These are phyloP conservation scores for Clamator glandarius DNA, from an alignment of 2,797 vertebrate species.

Conservation along the genomic window DNA sequence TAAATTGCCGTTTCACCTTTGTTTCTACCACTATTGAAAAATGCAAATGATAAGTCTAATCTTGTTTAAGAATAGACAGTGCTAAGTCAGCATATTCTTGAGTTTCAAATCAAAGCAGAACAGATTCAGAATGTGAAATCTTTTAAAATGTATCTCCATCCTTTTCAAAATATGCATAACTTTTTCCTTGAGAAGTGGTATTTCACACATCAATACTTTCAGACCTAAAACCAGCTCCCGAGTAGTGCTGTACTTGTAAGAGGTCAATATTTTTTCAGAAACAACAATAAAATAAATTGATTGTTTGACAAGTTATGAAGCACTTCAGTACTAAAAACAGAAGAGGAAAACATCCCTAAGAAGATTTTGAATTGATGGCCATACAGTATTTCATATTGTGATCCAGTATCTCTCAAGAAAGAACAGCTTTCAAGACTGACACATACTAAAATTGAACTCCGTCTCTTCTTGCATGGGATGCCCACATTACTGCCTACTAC, in stretches of 20 bases:
- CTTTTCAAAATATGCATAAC: background rate
- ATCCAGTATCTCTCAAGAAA: background rate
- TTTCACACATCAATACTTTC: background rate
- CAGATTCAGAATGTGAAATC: background rate
- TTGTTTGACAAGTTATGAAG: background rate
- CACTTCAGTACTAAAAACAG: background rate
- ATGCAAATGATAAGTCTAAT: background rate
- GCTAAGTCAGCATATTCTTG: background rate
- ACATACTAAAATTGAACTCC: fast-evolving
- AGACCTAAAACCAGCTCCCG: background rate
- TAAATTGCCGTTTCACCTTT: background rate
- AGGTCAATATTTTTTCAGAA: background rate
- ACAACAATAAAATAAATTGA: background rate
- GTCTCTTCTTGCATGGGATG: background rate
- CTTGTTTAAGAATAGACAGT: background rate
- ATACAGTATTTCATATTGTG: background rate
- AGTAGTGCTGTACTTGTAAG: background rate
- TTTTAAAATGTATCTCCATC: background rate
- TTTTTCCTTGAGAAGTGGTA: background rate
- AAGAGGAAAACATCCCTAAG: background rate
- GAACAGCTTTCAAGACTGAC: background rate
- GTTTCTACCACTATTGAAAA: background rate
- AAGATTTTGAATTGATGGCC: background rate
- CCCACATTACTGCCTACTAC: background rate
- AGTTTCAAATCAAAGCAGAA: background rate